Base-by-base conservation (phyloP, 2,797 vertebrate genomes). In the Pipistrellus nathusii region DNA sequence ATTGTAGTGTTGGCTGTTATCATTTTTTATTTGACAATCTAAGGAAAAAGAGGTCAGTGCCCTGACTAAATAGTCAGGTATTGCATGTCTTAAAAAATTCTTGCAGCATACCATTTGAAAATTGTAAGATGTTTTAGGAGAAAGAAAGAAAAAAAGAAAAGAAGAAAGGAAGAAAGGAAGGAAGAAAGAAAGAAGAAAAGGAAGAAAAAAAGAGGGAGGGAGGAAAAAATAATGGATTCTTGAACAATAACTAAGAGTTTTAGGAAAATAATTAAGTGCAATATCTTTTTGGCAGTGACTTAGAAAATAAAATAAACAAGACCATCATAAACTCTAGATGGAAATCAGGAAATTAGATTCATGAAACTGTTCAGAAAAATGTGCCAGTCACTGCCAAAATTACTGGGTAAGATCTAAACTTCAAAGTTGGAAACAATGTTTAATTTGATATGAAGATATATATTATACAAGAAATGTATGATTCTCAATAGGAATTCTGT, bases 331-430 rank as follows among this genome's bases (percentile, higher is more conserved):
- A 85, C 23, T 86, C 35, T 57, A 48, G 51, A 72, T 2, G n/a
- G 38, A 84, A 91, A 90, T 14, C 25, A 85, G 48, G 20, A 92
- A 90, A 84, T 71, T 71, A 64, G 18, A 92, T 80, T 83, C 3
- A 66, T 57, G 51, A 87, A 93, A 80, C 6, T 76, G 1, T 92
- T 80, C 20, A 90, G 72, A 76, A 89, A 86, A 94, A 66, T 81
- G 4, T 84, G 18, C 44, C 17, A 38, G 6, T 10, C 27, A 84
- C 14, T 71, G 72, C 6, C 18, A 87, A 92, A 78, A 84, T 92
- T 73, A 84, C 53, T 44, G 53, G 85, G 62, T 55, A 77, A 78
- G 14, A 69, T 44, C 72, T 72, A 64, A 78, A 25, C 62, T 68
- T 93, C 20, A 51, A 81, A 87, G 13, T 93, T 75, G 87, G n/a